Evolutionary conservation across 2,888 invertebrate species (phyloP), one percentile per base, ranked within the genome.

Genomic region (Odontocolon sp.): DNA sequence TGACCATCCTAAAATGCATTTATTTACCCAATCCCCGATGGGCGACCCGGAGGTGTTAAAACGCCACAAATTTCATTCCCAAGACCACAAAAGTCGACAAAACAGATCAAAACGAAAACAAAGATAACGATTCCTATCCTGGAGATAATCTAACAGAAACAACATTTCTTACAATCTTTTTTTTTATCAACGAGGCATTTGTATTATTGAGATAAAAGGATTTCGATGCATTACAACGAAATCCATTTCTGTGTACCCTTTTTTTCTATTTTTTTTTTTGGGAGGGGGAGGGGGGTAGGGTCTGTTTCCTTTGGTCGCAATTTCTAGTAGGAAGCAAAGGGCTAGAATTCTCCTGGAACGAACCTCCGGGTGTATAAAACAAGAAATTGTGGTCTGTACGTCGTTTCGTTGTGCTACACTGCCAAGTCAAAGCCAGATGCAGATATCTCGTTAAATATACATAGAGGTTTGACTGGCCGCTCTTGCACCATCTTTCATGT

Each of bases 31-130:
- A 11, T 26, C 11, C 36, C 36, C 36, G 9, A n/a, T 36, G n/a
- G 9, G n/a, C 36, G n/a, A n/a, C 11, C 56, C 6, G 21, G 52
- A 38, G 9, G 63, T 72, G 78, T 80, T 80, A 59, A 80, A 72
- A 78, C 63, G 66, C 76, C 70, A 36, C 36, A 21, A 33, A 45
- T 2, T 47, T 47, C 21, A 47, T 14, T 47, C 33, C 9, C 45
- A 11, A 33, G 21, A n/a, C 14, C 8, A 21, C 2, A 14, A 11
- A 8, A 3, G 21, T 33, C 3, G 16, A 23, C 33, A 63, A 42
- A 18, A 31, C 21, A 31, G 31, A 9, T 3, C 21, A 36, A 47
- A 33, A 21, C 21, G 4, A 45, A 38, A 36, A 47, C 47, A 26
- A 63, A 47, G 33, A 47, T 2, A 36, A 47, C 50, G 14, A 26